These are phyloP conservation scores for Microcebus jonahi DNA, from an alignment of 2,113 vertebrate genomes.

Conservation along the genomic window DNA sequence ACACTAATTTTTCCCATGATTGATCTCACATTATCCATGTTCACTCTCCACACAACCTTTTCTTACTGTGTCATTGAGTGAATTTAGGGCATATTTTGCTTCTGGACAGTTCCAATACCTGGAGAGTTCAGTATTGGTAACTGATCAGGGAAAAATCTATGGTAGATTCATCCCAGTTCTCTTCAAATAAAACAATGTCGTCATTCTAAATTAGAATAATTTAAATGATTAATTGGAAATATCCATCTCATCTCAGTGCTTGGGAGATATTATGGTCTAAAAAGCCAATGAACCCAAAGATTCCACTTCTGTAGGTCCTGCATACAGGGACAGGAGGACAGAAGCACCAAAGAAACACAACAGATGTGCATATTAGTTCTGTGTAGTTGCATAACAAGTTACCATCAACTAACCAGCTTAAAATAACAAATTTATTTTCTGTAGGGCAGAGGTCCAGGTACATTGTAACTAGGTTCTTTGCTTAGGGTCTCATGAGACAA, in stretches of 20 bases:
- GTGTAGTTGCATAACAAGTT: background rate
- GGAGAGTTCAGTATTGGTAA: background rate
- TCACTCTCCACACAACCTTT: background rate
- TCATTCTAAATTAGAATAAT: background rate
- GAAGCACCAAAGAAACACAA: background rate
- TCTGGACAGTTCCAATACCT: background rate
- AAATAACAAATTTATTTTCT: background rate
- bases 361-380: background rate
- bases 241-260: background rate
- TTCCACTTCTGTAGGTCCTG: background rate
- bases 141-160: background rate
- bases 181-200: background rate
- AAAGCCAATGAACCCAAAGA: background rate
- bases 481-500: background rate
- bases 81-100: background rate
- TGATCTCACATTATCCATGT: background rate
- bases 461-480: background rate
- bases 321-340: background rate
- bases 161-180: background rate
- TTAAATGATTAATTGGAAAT: background rate
- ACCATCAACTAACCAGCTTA: background rate
- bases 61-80: background rate
- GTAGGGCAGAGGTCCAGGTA: background rate
- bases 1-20: background rate
- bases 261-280: background rate